Percentiles rank a stretch among this genome's conserved stretches.
Evolutionary conservation across 1,140 invertebrate genomes (phyloP).

Genomic region (Nephila pilipes): DNA sequence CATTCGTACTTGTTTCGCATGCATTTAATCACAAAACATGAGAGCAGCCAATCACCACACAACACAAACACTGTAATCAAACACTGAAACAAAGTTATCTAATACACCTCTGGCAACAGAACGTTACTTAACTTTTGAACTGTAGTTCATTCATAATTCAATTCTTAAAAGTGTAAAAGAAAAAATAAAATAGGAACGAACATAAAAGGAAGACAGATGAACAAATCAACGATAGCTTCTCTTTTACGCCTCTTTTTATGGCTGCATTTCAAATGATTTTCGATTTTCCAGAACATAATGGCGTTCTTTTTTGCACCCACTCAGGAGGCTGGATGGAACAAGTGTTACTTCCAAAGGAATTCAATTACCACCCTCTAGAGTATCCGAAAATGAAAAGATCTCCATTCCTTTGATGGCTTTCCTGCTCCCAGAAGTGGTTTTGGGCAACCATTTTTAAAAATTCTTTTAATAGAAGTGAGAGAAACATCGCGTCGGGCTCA

Average conservation of each 20-base stretch:
- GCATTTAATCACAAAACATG: no score
- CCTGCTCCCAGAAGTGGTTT: not conserved
- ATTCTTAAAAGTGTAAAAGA: no score
- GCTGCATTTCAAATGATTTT: constrained; percentile 12
- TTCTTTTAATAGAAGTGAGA: not conserved
- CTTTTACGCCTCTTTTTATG: not conserved
- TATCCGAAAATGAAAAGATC: not conserved
- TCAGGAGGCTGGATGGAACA: not conserved
- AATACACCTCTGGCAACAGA: no score
- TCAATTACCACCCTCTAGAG: not conserved
- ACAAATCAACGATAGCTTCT: not conserved
- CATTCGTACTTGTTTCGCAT: no score
- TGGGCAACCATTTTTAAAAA: not conserved
- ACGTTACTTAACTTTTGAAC: no score
- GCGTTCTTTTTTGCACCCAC: not conserved
- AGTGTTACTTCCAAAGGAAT: not conserved
- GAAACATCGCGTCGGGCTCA: not conserved
- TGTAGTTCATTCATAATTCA: no score
- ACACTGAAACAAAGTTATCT: no score
- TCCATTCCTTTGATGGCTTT: not conserved
- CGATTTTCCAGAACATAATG: not conserved
- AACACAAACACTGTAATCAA: no score
- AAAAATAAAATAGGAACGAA: no score
- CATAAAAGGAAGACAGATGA: not conserved
- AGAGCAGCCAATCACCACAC: no score